Conservation (phyloP, 2,888 invertebrate genomes). For the Lepidocyrtoides sp. region DNA sequence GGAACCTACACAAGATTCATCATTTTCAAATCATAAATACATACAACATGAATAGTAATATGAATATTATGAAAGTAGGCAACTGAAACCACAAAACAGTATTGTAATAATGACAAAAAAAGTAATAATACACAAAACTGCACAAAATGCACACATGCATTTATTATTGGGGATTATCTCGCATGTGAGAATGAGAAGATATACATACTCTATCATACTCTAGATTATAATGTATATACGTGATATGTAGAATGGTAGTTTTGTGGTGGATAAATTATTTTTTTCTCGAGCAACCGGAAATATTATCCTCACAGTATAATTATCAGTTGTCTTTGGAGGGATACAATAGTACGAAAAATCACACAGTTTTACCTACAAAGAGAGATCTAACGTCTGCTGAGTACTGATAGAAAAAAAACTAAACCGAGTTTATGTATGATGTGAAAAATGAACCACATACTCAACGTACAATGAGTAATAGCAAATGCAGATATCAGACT, state of each 20-base stretch:
- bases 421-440: too few species aligned
- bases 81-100: conserved; percentile 39
- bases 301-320: conserved; percentile 47
- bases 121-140: too few species aligned
- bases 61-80: not conserved
- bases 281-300: conserved; percentile 70
- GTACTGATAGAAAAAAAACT: too few species aligned
- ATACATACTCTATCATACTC: not conserved
- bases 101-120: conserved; percentile 6
- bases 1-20: not conserved
- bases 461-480: too few species aligned
- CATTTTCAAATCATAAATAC: not conserved
- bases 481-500: too few species aligned
- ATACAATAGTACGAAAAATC: not conserved
- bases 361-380: too few species aligned
- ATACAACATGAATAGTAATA: not conserved
- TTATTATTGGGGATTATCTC: not conserved
- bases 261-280: too few species aligned
- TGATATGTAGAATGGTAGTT: too few species aligned
- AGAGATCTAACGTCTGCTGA: too few species aligned
- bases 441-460: too few species aligned
- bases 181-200: not conserved
- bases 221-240: too few species aligned
- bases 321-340: conserved; percentile 33
- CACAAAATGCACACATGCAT: conserved; percentile 37